Conservation (phyloP, 2,888 invertebrate species). For the Homarus gammarus region DNA sequence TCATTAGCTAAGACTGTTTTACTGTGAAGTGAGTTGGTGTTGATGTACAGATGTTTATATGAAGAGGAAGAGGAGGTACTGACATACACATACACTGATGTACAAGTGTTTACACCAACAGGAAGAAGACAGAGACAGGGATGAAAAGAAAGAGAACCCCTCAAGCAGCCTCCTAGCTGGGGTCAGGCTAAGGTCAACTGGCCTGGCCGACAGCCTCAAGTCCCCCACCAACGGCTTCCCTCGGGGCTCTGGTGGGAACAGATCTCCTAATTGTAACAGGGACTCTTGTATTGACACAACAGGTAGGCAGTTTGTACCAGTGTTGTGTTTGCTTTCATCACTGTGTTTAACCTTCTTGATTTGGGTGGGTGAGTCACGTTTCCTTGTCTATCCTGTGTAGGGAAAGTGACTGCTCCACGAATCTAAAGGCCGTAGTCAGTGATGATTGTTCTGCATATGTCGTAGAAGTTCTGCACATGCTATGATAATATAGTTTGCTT, state of each 20-base stretch:
- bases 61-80: too few species aligned
- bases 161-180: slow-evolving; percentile 54
- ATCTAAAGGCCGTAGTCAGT: slow-evolving; percentile 20
- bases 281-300: slow-evolving; percentile 66
- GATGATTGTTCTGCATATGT: slow-evolving; percentile 21
- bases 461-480: slow-evolving; percentile 44
- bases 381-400: not conserved
- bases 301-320: slow-evolving; percentile 16
- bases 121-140: slow-evolving; percentile 68
- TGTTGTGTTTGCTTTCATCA: not conserved
- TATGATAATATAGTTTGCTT: slow-evolving; percentile 49
- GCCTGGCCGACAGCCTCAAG: slow-evolving; percentile 79
- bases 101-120: too few species aligned
- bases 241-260: slow-evolving; percentile 78
- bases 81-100: too few species aligned
- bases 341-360: not conserved
- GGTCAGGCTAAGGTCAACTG: slow-evolving; percentile 79
- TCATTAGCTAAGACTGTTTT: too few species aligned
- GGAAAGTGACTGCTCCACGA: not conserved
- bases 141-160: slow-evolving; percentile 59
- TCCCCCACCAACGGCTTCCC: slow-evolving; percentile 80
- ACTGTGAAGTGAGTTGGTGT: too few species aligned
- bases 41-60: too few species aligned
- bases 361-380: not conserved
- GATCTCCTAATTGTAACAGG: slow-evolving; percentile 62